Evolutionary conservation across 2,113 vertebrate genomes (phyloP), one percentile per base, ranked within the genome.

Genomic region (Tauraco erythrolophus): DNA sequence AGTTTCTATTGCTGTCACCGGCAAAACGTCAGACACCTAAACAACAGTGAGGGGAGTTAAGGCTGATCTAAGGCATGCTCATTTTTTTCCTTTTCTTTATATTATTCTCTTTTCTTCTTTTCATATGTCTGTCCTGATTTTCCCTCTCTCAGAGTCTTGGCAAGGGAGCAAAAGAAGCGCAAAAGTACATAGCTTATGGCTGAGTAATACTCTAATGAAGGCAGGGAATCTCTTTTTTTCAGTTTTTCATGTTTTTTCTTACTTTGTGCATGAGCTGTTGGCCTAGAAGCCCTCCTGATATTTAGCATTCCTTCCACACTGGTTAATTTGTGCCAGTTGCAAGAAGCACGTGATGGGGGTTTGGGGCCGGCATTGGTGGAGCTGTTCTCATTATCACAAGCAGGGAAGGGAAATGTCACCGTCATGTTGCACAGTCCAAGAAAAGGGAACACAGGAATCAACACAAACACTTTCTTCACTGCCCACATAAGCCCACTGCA

Each of bases 191-290:
- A 84, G 22, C n/a, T 94, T 78, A 76, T 0, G 2, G 65, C 74
- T 95, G 84, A 96, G 77, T 91, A 96, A 95, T 72, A 24, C 7
- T 82, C 33, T 78, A 25, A 43, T 84, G 43, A 84, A 89, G 39
- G 23, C 81, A 94, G 35, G 60, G 69, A 94, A 89, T 81, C 24
- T 86, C 21, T 69, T 14, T 68, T 72, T 60, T 28, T 28, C 10
- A 31, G 17, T 33, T 88, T 94, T 90, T 58, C 46, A 28, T 51
- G 31, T 0, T 3, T 69, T 62, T 87, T 65, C 31, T 91, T 86
- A 77, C 24, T 96, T 43, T 46, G 15, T 53, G 12, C 43, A 19
- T 76, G 58, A 82, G 7, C 11, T 75, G 12, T 61, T 88, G 84
- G 35, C 35, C 46, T 78, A 75, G 56, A 81, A 94, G 33, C 19